phyloP scores from a whole-genome alignment of 30 jellyfish, hydroid and myxozoan genomes.

The Aurelia aurita region DNA sequence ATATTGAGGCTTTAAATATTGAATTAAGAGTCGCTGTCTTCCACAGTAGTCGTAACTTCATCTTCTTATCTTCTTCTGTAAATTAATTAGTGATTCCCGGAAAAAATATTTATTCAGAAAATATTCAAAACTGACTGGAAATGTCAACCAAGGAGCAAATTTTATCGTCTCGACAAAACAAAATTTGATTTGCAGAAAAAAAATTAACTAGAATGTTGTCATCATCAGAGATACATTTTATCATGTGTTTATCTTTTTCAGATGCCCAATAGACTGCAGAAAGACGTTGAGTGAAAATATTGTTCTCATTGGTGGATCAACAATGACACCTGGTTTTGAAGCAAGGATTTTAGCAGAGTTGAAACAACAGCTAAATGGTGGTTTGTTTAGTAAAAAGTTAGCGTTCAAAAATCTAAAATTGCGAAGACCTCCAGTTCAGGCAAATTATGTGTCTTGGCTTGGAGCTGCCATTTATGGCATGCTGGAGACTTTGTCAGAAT shows the following conservation, averaged over 20 bases:
- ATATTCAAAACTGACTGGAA: too few species aligned
- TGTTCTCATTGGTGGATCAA: slow-evolving; percentile 90
- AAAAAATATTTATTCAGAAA: too few species aligned
- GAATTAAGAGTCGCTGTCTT: too few species aligned
- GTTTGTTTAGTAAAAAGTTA: slow-evolving; percentile 59
- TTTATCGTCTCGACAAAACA: too few species aligned
- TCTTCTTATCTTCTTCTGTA: too few species aligned
- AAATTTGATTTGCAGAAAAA: too few species aligned
- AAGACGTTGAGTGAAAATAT: slow-evolving; percentile 80
- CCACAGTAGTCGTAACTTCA: too few species aligned
- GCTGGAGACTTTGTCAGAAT: slow-evolving; percentile 84
- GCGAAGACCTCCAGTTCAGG: slow-evolving; percentile 85
- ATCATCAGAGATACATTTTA: too few species aligned
- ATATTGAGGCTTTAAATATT: too few species aligned
- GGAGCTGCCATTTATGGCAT: slow-evolving; percentile 98
- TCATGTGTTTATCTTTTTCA: background rate
- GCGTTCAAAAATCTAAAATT: slow-evolving; percentile 69
- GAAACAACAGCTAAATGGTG: slow-evolving; percentile 59
- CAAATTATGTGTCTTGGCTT: slow-evolving; percentile 89
- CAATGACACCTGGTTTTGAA: slow-evolving; percentile 92
- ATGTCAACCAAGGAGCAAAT: too few species aligned
- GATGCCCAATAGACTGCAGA: slow-evolving; percentile 98
- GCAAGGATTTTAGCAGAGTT: slow-evolving; percentile 82
- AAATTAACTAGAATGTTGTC: too few species aligned
- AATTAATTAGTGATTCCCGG: too few species aligned